A percentile compares a stretch with the other conserved stretches of the same genome.
Evolutionary conservation across 30 jellyfish, hydroid and myxozoan species (phyloP).

Genomic region (Aurelia sp.): DNA sequence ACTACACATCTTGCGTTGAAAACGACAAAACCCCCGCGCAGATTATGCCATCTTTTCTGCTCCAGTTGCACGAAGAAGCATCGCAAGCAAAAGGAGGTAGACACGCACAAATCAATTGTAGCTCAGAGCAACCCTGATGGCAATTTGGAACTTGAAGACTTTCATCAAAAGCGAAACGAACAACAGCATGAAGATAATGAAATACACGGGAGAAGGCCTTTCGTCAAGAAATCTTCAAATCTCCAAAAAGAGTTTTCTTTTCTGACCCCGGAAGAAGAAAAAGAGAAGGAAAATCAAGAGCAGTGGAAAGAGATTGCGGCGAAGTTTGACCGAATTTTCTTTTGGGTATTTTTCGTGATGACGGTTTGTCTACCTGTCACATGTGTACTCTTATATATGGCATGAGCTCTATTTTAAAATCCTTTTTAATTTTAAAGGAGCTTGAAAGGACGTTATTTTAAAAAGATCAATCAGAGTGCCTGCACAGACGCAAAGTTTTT

Average conservation of each 20-base stretch:
- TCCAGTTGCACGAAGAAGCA: constrained; percentile 24
- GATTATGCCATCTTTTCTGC: constrained; percentile 35
- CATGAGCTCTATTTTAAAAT: no score
- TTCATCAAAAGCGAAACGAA: not conserved
- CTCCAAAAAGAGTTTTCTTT: constrained; percentile 7
- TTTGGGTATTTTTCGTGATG: constrained; percentile 17
- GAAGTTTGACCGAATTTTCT: constrained; percentile 12
- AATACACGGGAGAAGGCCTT: constrained; percentile 23
- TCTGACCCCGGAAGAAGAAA: constrained; percentile 48
- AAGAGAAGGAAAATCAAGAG: constrained; percentile 36
- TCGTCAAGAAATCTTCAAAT: not conserved
- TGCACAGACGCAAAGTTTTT: no score
- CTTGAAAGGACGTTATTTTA: no score
- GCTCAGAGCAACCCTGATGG: not conserved
- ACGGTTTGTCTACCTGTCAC: not conserved
- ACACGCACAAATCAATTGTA: no score
- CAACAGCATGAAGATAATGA: not conserved
- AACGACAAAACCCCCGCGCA: constrained; percentile 57
- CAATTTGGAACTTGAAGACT: not conserved
- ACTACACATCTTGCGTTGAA: constrained; percentile 48
- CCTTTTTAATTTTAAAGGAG: no score
- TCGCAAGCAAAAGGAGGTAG: not conserved
- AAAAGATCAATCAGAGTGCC: no score
- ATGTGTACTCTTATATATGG: no score
- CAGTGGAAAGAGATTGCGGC: constrained; percentile 48